These are phyloP conservation scores for Diadumene lineata DNA, from an alignment of 92 coral and sea anemone species.

Conservation along the genomic window DNA sequence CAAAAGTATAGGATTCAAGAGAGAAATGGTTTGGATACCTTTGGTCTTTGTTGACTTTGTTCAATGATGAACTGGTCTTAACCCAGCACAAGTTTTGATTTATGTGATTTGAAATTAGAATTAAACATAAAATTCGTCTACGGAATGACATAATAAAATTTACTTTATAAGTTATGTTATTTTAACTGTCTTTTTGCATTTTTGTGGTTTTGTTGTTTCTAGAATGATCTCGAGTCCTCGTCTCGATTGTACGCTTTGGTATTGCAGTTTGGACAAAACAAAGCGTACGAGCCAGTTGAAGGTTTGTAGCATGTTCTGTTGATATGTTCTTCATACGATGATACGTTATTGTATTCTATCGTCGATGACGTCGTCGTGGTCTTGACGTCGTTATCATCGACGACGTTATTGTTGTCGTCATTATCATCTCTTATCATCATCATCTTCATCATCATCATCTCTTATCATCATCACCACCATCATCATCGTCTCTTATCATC, in stretches of 20 bases:
- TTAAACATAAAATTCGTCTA: too few species aligned
- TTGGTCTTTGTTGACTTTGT: too few species aligned
- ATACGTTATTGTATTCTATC: neutral
- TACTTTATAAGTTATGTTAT: too few species aligned
- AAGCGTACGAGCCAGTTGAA: conserved; percentile 45
- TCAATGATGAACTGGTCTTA: too few species aligned
- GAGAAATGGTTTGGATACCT: too few species aligned
- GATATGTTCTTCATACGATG: neutral
- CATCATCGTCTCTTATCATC: neutral
- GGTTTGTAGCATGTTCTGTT: conserved; percentile 21
- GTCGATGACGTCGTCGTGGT: neutral
- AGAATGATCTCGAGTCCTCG: conserved; percentile 20
- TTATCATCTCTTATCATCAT: neutral
- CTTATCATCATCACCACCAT: neutral
- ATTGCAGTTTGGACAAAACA: conserved; percentile 52
- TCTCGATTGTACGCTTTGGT: conserved; percentile 55
- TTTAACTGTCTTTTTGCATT: neutral
- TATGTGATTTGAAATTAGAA: too few species aligned
- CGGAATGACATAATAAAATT: too few species aligned
- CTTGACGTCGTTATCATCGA: neutral
- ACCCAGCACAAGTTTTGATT: too few species aligned
- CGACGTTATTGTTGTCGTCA: neutral
- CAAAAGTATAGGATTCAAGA: too few species aligned
- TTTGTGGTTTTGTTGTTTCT: neutral
- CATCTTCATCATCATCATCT: neutral